Percentiles rank a stretch among this genome's conserved stretches.
phyloP scores from a whole-genome alignment of 2,797 vertebrate species.

The Melanotaenia nigrans region DNA sequence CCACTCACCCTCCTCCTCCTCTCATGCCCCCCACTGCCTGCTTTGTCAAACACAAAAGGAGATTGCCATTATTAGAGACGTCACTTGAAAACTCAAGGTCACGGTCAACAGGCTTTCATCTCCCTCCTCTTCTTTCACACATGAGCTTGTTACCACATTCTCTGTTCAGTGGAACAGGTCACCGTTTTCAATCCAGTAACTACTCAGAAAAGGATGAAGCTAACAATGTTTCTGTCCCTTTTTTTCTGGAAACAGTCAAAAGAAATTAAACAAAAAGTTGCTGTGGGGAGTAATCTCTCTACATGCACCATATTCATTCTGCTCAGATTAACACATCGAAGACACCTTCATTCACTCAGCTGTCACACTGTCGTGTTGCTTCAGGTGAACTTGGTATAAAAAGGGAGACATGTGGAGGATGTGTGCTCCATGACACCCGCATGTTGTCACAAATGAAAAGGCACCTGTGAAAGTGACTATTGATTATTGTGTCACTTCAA shows the following conservation, averaged over 20 bases:
- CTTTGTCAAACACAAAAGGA: slow-evolving; percentile 38
- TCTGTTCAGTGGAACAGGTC: background rate
- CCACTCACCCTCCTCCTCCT: no score
- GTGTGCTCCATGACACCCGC: slow-evolving; percentile 36
- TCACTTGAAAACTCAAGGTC: slow-evolving; percentile 47
- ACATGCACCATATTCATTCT: slow-evolving; percentile 20
- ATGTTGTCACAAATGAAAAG: slow-evolving; percentile 43
- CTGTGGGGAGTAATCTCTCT: background rate
- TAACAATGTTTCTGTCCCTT: background rate
- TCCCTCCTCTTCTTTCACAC: background rate
- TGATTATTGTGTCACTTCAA: slow-evolving; percentile 61
- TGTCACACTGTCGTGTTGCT: slow-evolving; percentile 26
- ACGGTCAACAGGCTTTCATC: slow-evolving; percentile 34
- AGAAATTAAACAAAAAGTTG: background rate
- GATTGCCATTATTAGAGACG: slow-evolving; percentile 34
- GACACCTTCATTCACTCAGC: slow-evolving; percentile 32
- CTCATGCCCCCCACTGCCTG: background rate
- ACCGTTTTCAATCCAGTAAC: background rate
- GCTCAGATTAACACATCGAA: background rate
- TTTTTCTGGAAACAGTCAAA: background rate
- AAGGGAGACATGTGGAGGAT: slow-evolving; percentile 44
- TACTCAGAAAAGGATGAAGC: background rate
- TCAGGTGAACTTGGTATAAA: slow-evolving; percentile 39
- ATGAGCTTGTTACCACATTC: background rate
- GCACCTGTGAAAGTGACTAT: slow-evolving; percentile 54